Evolutionary conservation across 2,888 invertebrate species (phyloP).

Genomic region (Itoplectis maculator): DNA sequence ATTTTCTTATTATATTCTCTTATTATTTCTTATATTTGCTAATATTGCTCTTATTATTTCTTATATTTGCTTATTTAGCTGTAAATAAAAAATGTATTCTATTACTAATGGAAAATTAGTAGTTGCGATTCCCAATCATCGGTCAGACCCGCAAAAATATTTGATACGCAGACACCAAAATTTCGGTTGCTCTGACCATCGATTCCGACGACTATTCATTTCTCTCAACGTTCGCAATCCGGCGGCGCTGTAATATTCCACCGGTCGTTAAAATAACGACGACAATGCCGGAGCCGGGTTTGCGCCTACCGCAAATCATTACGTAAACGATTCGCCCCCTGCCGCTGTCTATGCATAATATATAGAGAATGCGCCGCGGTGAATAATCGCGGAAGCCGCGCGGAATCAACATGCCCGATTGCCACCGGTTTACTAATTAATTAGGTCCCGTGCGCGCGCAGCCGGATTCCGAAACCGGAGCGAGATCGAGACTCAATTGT

Average conservation of each 20-base stretch:
- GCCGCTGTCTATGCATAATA: slow-evolving; percentile 39
- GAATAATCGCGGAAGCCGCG: slow-evolving; percentile 57
- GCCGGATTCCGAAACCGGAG: slow-evolving; percentile 40
- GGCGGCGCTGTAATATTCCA: slow-evolving; percentile 17
- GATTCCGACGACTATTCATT: too few relatives aligned
- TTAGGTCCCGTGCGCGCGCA: slow-evolving; percentile 50
- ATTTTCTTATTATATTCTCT: too few relatives aligned
- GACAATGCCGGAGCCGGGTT: slow-evolving; percentile 8
- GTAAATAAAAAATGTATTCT: too few relatives aligned
- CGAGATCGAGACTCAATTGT: slow-evolving; percentile 55
- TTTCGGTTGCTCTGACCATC: too few relatives aligned
- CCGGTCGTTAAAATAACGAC: slow-evolving; percentile 36
- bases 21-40: too few relatives aligned
- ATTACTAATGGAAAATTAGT: too few relatives aligned
- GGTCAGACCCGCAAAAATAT: too few relatives aligned
- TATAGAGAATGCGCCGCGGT: slow-evolving; percentile 44
- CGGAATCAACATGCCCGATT: slow-evolving; percentile 68
- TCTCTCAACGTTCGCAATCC: background rate
- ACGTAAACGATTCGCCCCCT: slow-evolving; percentile 36
- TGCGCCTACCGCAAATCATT: slow-evolving; percentile 48
- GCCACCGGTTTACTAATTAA: slow-evolving; percentile 69
- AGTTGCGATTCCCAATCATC: too few relatives aligned
- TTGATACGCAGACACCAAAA: too few relatives aligned
- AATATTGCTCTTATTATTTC: too few relatives aligned
- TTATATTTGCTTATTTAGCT: too few relatives aligned